Evolutionary conservation across 2,113 vertebrate genomes (phyloP), one percentile per base, ranked within the genome.

Genomic region (Cyphomyrus plagiostoma): DNA sequence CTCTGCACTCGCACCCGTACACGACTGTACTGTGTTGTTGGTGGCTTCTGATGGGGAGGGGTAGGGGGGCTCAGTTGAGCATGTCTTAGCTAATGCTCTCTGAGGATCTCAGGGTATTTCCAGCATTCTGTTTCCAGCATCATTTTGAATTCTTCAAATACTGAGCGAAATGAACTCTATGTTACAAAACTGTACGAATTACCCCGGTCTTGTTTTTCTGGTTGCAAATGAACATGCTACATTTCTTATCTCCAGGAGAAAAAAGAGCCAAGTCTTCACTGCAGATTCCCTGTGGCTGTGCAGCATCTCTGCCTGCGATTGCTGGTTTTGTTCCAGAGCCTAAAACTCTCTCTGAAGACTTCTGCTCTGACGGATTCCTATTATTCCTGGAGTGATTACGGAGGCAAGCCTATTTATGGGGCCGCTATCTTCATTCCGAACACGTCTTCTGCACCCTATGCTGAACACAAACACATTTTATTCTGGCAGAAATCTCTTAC

Each of bases 401-500:
- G 70, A 87, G 50, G 56, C 87, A 58, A 56, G 87, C 87, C 80
- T 45, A 88, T 56, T 45, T 42, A 83, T 45, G 83, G 10, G 26
- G 35, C n/a, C n/a, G 15, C 52, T 77, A 39, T 82, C 74, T 23
- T 42, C 80, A 84, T 84, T 89, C 77, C 15, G 50, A 50, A 26
- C 42, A 74, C 56, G 62, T 89, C 77, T 84, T 53, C 77, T 30
- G 77, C 50, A 56, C 77, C 52, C 88, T 58, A 48, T 85, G 50
- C 88, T 85, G 88, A 56, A 58, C 46, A 58, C 30, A 89, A 84
- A 89, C 39, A 89, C 48, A 49, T 84, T 89, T 84, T 35, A 46
- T 42, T 84, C 50, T 84, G 88, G 46, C 50, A 82, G 74, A 58
- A 77, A 58, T 86, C 45, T 48, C 83, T 86, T 42, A 66, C 53